A percentile compares a stretch with the other conserved stretches of the same genome.
These are phyloP conservation scores for Ptychadena robeensis DNA, from an alignment of 2,797 vertebrate genomes.

Conservation along the genomic window DNA sequence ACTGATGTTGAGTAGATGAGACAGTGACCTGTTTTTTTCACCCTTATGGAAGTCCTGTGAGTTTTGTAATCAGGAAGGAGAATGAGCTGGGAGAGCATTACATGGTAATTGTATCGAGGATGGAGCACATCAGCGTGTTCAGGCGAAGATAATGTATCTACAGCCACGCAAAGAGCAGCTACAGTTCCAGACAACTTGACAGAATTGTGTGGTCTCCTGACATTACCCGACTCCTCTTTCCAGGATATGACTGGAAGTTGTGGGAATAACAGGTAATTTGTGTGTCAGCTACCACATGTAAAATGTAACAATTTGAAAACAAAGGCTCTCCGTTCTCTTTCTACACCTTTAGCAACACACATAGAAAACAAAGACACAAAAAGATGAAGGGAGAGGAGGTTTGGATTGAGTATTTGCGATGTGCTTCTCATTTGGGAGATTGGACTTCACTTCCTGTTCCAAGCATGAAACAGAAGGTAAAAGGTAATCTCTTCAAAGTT, in stretches of 20 bases:
- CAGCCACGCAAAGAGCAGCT: background rate
- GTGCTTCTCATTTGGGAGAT: background rate
- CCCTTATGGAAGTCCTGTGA: slow-evolving; percentile 32
- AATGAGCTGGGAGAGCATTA: background rate
- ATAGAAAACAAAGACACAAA: no score
- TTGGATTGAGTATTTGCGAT: no score
- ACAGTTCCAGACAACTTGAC: background rate
- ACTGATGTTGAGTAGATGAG: slow-evolving; percentile 44
- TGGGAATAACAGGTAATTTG: background rate
- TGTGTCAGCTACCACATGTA: no score
- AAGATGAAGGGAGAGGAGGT: no score
- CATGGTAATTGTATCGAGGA: background rate
- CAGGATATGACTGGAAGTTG: background rate
- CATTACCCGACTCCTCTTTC: background rate
- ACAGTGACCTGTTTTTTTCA: slow-evolving; percentile 51
- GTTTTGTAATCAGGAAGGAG: background rate
- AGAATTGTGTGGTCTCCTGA: background rate
- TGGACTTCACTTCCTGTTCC: background rate
- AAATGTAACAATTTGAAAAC: background rate
- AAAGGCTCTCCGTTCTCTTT: no score
- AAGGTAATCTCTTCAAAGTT: no score
- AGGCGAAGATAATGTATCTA: background rate
- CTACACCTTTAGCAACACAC: no score
- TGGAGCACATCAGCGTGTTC: background rate
- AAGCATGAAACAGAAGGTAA: no score